Conservation (phyloP, 2,113 vertebrate species). For the Arothron firmamentum region DNA sequence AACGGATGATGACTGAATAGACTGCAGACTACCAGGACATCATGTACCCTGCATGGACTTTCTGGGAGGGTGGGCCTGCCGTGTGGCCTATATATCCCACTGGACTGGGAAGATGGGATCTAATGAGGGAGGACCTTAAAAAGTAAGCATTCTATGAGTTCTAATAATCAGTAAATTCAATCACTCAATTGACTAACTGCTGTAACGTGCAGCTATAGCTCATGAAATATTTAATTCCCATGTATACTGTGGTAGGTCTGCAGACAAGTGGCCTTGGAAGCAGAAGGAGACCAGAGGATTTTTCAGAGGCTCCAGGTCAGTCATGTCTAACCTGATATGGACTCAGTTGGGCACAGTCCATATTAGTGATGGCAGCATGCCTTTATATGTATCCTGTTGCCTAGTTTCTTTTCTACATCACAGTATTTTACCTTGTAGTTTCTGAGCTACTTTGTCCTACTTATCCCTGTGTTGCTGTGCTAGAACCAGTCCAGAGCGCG, state of each 20-base stretch:
- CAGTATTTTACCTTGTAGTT: too few relatives aligned
- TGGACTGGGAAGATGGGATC: constrained; percentile 95
- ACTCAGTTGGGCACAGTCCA: not conserved
- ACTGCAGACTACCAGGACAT: constrained; percentile 91
- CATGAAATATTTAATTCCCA: not conserved
- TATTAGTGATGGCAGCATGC: not conserved
- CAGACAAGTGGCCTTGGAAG: constrained; percentile 89
- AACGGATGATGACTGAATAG: constrained; percentile 57
- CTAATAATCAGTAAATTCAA: too few relatives aligned
- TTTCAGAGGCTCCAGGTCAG: constrained; percentile 93
- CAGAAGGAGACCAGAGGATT: constrained; percentile 90
- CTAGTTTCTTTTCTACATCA: too few relatives aligned
- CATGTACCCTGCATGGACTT: constrained; percentile 99
- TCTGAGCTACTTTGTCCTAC: not conserved
- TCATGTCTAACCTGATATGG: not conserved
- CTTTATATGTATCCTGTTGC: too few relatives aligned
- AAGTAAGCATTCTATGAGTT: constrained; percentile 66
- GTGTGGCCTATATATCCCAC: constrained; percentile 98
- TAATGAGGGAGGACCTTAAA: constrained; percentile 89
- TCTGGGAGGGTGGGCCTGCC: constrained; percentile 98
- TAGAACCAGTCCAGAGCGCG: constrained; percentile 94
- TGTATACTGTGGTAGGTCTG: constrained; percentile 75
- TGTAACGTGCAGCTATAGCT: too few relatives aligned
- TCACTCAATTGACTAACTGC: too few relatives aligned
- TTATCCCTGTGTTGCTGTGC: not conserved